phyloP scores from a whole-genome alignment of 2,888 invertebrate species.

The Eupeodes luniger region DNA sequence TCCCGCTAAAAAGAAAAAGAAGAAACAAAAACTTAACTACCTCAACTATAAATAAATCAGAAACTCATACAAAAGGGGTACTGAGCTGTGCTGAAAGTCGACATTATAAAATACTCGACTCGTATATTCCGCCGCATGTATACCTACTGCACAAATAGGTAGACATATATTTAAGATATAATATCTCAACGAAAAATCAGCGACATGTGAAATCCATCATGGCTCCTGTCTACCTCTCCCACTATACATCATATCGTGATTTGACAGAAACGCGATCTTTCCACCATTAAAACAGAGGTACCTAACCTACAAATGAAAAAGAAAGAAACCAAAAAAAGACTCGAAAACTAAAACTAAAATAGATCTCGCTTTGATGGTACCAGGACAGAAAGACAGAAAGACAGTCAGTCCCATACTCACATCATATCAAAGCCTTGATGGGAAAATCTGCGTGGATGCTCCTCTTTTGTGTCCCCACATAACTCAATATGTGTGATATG shows the following conservation, averaged over 20 bases:
- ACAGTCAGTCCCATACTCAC: slow-evolving; percentile 12
- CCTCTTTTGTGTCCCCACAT: slow-evolving; percentile 2
- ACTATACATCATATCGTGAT: slow-evolving; percentile 78
- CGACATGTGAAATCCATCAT: slow-evolving; percentile 76
- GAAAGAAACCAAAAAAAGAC: background rate
- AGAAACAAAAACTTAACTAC: slow-evolving; percentile 18
- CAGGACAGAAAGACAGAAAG: slow-evolving; percentile 13
- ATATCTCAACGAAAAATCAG: slow-evolving; percentile 72
- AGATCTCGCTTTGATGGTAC: slow-evolving; percentile 48
- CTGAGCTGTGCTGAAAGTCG: slow-evolving; percentile 14
- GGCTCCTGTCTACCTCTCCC: slow-evolving; percentile 77
- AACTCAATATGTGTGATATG: background rate
- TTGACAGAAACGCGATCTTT: slow-evolving; percentile 78
- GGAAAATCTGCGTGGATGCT: slow-evolving; percentile 47
- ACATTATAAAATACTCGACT: background rate
- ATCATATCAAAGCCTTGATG: slow-evolving; percentile 35
- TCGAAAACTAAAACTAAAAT: slow-evolving; percentile 19
- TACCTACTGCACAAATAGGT: background rate
- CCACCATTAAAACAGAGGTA: slow-evolving; percentile 53
- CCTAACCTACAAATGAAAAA: slow-evolving; percentile 18
- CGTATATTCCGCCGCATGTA: background rate
- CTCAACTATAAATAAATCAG: slow-evolving; percentile 60
- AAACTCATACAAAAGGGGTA: slow-evolving; percentile 59
- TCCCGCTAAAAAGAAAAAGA: slow-evolving; percentile 37
- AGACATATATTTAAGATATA: background rate